Evolutionary conservation across 37 sponge, comb jelly and placozoan genomes (phyloP).

Genomic region (Spongia lamella): DNA sequence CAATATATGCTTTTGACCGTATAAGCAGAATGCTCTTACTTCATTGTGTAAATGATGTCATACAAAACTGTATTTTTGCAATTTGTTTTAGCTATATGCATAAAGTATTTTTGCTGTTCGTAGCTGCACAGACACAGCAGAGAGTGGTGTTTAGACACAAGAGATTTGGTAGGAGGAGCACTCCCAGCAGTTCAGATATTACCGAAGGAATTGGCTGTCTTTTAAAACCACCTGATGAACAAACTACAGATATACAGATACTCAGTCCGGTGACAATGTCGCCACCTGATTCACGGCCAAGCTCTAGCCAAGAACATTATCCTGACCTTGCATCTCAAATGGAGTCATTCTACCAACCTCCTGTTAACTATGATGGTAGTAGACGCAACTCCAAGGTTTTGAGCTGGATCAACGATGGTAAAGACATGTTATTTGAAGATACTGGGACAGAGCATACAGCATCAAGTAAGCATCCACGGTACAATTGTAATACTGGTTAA

Average conservation of each 20-base stretch:
- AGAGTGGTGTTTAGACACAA: constrained; percentile 16
- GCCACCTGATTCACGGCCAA: background rate
- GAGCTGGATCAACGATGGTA: constrained; percentile 47
- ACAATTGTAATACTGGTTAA: background rate
- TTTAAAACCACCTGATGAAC: constrained; percentile 3
- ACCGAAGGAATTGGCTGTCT: background rate
- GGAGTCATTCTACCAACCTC: no score
- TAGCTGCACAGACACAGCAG: no score
- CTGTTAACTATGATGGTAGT: background rate
- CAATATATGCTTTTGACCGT: no score
- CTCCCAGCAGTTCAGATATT: background rate
- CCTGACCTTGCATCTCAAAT: no score
- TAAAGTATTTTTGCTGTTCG: no score
- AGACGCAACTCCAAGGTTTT: constrained; percentile 40
- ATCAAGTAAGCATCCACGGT: background rate
- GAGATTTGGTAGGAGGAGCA: background rate
- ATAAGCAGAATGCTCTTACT: no score
- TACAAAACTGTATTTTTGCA: no score
- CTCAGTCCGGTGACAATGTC: background rate
- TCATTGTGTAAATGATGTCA: no score
- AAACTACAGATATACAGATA: background rate
- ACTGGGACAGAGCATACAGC: constrained; percentile 8
- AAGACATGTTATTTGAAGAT: constrained; percentile 38
- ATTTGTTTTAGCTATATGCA: no score
- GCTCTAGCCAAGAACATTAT: no score